A percentile compares a stretch with the other conserved stretches of the same genome.
Evolutionary conservation across 2,797 vertebrate species (phyloP).

Genomic region (Dendrocincla tyrannina): DNA sequence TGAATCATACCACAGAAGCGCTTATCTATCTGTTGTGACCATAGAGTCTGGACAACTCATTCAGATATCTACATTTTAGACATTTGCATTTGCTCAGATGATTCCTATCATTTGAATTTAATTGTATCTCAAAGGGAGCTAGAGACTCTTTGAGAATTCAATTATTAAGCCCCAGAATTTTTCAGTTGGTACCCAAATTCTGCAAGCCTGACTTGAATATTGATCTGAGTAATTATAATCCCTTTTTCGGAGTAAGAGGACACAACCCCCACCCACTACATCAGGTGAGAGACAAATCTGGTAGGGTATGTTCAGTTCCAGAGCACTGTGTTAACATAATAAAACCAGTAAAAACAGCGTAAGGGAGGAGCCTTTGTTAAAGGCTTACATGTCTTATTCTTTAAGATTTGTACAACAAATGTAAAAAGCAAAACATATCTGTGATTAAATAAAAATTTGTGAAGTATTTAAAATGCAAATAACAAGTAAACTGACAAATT

Average conservation of each 20-base stretch:
- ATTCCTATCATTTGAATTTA: not conserved
- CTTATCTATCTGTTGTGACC: not conserved
- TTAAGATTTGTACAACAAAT: not conserved
- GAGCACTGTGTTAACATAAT: not conserved
- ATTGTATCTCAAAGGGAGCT: not conserved
- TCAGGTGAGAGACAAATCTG: not conserved
- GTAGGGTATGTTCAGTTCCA: not conserved
- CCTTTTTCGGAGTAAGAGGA: not conserved
- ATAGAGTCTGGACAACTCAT: not conserved
- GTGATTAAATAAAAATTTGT: not conserved
- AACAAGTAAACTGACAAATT: not conserved
- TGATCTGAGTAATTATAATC: not conserved
- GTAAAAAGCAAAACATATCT: not conserved
- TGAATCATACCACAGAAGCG: not conserved
- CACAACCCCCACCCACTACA: not conserved
- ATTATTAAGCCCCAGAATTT: not conserved
- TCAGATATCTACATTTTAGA: not conserved
- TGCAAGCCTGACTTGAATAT: not conserved
- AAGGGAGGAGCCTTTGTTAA: not conserved
- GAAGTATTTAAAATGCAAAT: not conserved
- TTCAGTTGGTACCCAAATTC: not conserved
- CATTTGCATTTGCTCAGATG: not conserved
- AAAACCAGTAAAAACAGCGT: not conserved
- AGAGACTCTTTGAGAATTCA: not conserved
- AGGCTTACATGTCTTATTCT: not conserved